Evolutionary conservation across 2,113 vertebrate genomes (phyloP), one percentile per base, ranked within the genome.

Genomic region (Archilochus colubris): DNA sequence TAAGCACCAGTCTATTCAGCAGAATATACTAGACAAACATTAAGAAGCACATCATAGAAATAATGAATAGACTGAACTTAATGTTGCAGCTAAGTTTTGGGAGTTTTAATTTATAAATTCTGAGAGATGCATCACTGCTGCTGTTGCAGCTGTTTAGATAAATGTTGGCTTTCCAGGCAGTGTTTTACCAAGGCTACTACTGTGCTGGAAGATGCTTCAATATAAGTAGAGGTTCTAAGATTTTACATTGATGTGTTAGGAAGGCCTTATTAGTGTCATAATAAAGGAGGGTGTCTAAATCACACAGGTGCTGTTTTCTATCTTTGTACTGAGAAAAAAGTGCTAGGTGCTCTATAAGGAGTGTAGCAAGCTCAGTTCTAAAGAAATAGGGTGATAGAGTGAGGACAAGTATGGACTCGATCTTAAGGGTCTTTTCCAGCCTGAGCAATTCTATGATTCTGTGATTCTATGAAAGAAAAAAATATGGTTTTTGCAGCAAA

Each of bases 91-190:
- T 51, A 64, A 57, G 9, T 73, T 92, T 77, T 70, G 12, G 1
- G 9, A 5, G 0, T 7, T 46, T 67, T 43, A 23, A 78, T 85
- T 50, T 53, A 69, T 40, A 82, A 54, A 78, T 86, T 91, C 43
- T 55, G 38, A 48, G 43, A 94, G 83, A 59, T 14, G 1, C 88
- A 38, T 67, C 80, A 53, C 66, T 83, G 55, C 21, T 83, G 61
- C 61, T 95, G 15, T 86, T 90, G 67, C 50, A 93, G 73, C 44
- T 92, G 53, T 67, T 86, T 92, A 89, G 86, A 89, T 93, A 94
- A 93, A 93, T 3, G 28, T 59, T 58, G n/a, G 44, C 84, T 88
- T 74, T 81, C 51, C 70, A 83, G 59, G 63, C 31, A 48, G 28
- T 50, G 30, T 54, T 53, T 66, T 64, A 33, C 46, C 50, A 70